A percentile compares a stretch with the other conserved stretches of the same genome.
Evolutionary conservation across 2,888 invertebrate genomes (phyloP).

Genomic region (Acanthoscelides obtectus): DNA sequence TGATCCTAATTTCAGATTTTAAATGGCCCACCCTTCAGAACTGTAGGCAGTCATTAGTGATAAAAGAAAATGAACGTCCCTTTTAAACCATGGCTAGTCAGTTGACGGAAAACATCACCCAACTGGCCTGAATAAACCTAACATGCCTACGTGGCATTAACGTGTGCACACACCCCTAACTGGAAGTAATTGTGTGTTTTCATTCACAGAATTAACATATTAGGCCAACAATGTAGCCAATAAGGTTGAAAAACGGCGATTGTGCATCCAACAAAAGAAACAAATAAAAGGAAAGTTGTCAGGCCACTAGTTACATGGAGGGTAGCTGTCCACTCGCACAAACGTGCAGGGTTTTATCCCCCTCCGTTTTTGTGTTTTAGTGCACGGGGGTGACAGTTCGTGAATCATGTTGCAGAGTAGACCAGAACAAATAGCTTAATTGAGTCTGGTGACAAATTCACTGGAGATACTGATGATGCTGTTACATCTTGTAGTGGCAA

Average conservation of each 20-base stretch:
- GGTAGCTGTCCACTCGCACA: not conserved
- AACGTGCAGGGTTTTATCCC: not conserved
- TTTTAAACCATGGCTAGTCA: not conserved
- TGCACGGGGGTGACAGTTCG: not conserved
- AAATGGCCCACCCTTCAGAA: too few species aligned
- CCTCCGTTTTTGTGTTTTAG: not conserved
- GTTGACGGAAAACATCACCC: not conserved
- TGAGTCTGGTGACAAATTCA: not conserved
- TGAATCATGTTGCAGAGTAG: not conserved
- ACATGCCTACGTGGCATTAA: not conserved
- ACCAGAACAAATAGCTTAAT: not conserved
- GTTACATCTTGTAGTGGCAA: not conserved
- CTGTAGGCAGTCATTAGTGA: too few species aligned
- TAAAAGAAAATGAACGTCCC: too few species aligned
- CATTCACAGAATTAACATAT: not conserved
- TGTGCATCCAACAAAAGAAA: not conserved
- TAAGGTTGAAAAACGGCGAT: not conserved
- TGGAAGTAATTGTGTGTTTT: not conserved
- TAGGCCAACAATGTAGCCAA: not conserved
- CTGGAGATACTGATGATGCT: not conserved
- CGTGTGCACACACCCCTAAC: not conserved
- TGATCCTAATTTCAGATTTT: too few species aligned
- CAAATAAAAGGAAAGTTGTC: not conserved
- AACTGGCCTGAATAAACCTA: not conserved
- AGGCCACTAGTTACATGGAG: not conserved